phyloP scores from a whole-genome alignment of 2,797 vertebrate species.

The Falco naumanni region DNA sequence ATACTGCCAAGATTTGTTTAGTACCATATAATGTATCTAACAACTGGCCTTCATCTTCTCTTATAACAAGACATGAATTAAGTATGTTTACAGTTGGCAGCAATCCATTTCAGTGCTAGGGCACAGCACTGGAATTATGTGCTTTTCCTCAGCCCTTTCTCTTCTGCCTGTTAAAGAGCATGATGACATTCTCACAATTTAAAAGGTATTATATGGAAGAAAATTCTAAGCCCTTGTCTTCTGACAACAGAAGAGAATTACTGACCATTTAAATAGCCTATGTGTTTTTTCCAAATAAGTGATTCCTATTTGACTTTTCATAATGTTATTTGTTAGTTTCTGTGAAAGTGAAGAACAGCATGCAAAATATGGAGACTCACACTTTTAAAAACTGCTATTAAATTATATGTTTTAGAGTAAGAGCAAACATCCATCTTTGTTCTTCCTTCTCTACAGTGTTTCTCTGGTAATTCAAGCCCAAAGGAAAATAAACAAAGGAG shows the following conservation, averaged over 20 bases:
- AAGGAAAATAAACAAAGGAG: constrained; percentile 5
- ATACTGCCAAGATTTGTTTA: neutral
- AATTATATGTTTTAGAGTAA: constrained; percentile 57
- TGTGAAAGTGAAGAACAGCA: constrained; percentile 44
- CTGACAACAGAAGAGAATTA: constrained; percentile 73
- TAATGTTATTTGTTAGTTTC: constrained; percentile 63
- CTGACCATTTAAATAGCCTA: constrained; percentile 67
- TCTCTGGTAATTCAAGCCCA: neutral
- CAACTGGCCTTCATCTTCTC: constrained; percentile 51
- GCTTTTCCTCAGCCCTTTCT: constrained; percentile 10
- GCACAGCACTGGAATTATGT: constrained; percentile 40
- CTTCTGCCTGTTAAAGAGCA: constrained; percentile 35
- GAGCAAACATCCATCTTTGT: neutral
- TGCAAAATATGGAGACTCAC: constrained; percentile 9
- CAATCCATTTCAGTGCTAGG: constrained; percentile 26
- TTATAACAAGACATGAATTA: constrained; percentile 48
- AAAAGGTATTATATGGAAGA: constrained; percentile 66
- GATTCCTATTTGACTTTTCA: constrained; percentile 65
- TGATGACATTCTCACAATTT: constrained; percentile 69
- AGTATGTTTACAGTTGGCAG: constrained; percentile 57
- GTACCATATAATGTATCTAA: neutral
- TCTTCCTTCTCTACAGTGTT: constrained; percentile 5
- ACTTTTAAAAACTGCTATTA: constrained; percentile 39
- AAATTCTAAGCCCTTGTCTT: constrained; percentile 74
- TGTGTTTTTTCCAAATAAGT: constrained; percentile 71